A percentile compares a stretch with the other conserved stretches of the same genome.
These are phyloP conservation scores for western clawed frog (Xenopus tropicalis) DNA, from an alignment of 2,113 vertebrate genomes.

Conservation along the genomic window UCB_Xtro_10.0 CM004447.2:102454501-102455000, in stretches of 20 bases:
- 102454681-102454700: slow-evolving; percentile 47
- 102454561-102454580: slow-evolving; percentile 46
- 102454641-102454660: slow-evolving; percentile 29
- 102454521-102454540: slow-evolving; percentile 35
- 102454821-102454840: background rate
- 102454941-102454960: slow-evolving; percentile 32
- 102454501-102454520: background rate
- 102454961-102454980: background rate
- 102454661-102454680: slow-evolving; percentile 46
- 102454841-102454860: slow-evolving; percentile 6
- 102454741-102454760: slow-evolving; percentile 2
- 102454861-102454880: slow-evolving; percentile 20
- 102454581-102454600: slow-evolving; percentile 35
- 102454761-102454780: too few relatives aligned
- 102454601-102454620: slow-evolving; percentile 45
- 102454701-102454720: slow-evolving; percentile 42
- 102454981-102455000: too few relatives aligned
- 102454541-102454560: slow-evolving; percentile 36
- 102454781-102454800: too few relatives aligned
- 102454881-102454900: slow-evolving; percentile 19
- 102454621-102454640: slow-evolving; percentile 33
- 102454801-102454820: too few relatives aligned
- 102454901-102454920: slow-evolving; percentile 18
- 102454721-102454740: slow-evolving; percentile 46
- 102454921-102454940: slow-evolving; percentile 21